These are phyloP conservation scores for Euphysa ruthae DNA, from an alignment of 30 jellyfish, hydroid and myxozoan genomes.

Conservation along the genomic window DNA sequence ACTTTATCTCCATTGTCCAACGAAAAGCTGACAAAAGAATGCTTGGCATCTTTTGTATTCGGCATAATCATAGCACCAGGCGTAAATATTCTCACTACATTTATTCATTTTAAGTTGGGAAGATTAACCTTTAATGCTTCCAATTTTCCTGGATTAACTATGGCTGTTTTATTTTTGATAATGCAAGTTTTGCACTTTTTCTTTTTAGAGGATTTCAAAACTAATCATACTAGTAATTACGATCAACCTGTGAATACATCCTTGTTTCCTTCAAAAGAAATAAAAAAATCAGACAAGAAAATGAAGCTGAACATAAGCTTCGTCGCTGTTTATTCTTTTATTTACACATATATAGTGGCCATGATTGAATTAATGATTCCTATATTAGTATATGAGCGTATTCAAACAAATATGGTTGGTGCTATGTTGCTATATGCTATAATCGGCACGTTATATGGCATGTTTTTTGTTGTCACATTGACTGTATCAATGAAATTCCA, in stretches of 20 bases:
- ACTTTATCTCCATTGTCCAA: background rate
- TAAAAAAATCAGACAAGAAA: background rate
- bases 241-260: background rate
- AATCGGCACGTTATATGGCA: conserved; percentile 22
- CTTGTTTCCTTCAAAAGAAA: background rate
- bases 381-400: background rate
- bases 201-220: background rate
- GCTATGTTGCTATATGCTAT: conserved; percentile 24
- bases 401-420: background rate
- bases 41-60: conserved; percentile 23
- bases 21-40: conserved; percentile 18
- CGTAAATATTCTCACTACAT: conserved; percentile 9
- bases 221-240: background rate
- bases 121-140: background rate
- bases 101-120: background rate
- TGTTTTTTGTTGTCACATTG: conserved; percentile 14
- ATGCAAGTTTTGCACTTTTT: background rate
- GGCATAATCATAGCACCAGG: conserved; percentile 35
- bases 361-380: conserved; percentile 29
- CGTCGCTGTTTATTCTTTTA: background rate
- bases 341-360: conserved; percentile 18
- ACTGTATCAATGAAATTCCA: background rate
- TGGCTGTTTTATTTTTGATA: conserved; percentile 14
- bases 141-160: conserved; percentile 17
- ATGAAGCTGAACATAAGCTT: background rate